phyloP scores from a whole-genome alignment of 2,888 invertebrate genomes.

The Tipula helvola region DNA sequence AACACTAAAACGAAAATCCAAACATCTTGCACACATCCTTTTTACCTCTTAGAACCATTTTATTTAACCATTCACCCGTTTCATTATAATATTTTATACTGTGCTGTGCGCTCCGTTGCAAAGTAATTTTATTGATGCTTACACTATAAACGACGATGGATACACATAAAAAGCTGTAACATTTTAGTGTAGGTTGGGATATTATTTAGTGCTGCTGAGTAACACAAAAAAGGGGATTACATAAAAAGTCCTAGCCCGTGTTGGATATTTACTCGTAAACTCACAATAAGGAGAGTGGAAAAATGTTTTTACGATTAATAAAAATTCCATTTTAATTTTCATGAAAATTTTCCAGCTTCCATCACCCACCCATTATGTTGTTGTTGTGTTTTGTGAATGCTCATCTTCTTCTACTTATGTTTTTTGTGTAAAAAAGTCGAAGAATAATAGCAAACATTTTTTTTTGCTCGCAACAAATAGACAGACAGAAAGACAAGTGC shows the following conservation, averaged over 20 bases:
- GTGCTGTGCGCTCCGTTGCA: not conserved
- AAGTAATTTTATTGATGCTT: not conserved
- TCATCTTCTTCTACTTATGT: not conserved
- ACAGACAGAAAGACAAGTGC: not conserved
- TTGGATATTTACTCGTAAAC: not conserved
- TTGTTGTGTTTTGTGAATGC: not conserved
- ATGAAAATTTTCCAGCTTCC: not conserved
- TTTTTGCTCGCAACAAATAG: not conserved
- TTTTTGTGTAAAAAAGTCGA: not conserved
- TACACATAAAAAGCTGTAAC: not conserved
- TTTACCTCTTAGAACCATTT: not conserved
- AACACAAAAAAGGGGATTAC: not conserved
- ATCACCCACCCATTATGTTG: not conserved
- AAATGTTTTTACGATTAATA: not conserved
- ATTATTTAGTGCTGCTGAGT: not conserved
- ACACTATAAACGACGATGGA: not conserved
- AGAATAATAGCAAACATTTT: not conserved
- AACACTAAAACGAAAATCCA: not conserved
- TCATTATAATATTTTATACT: too few relatives aligned
- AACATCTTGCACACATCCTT: not conserved
- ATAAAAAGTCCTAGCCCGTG: not conserved
- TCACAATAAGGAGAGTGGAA: not conserved
- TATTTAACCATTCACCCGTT: not conserved
- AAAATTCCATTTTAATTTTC: not conserved
- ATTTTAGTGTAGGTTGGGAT: not conserved